Percentiles rank a stretch among this genome's conserved stretches.
Evolutionary conservation across 2,113 vertebrate species (phyloP).

Genomic region (Ibidorhyncha struthersii): DNA sequence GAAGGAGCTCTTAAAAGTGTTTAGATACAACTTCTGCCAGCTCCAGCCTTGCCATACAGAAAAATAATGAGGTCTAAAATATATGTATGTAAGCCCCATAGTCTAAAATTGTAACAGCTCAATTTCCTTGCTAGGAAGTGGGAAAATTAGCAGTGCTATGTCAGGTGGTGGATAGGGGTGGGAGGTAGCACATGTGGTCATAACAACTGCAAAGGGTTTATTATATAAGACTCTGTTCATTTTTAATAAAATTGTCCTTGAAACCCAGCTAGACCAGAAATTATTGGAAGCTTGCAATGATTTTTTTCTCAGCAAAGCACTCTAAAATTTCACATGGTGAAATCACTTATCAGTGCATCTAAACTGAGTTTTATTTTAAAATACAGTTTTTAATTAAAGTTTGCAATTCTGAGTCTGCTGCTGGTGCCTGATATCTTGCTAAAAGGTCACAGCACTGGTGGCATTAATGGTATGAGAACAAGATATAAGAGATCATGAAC

Average conservation of each 20-base stretch:
- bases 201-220: conserved; percentile 49
- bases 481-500: conserved; percentile 28
- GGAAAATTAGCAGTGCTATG: conserved; percentile 22
- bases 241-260: conserved; percentile 68
- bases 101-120: conserved; percentile 9
- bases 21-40: background rate
- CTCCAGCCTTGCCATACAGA: background rate
- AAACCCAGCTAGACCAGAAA: conserved; percentile 41
- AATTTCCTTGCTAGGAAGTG: conserved; percentile 30
- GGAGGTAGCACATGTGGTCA: conserved; percentile 47
- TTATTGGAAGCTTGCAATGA: conserved; percentile 41
- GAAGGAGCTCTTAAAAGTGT: background rate
- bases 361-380: conserved; percentile 51
- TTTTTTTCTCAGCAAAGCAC: conserved; percentile 7
- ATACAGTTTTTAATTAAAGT: conserved; percentile 67
- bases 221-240: conserved; percentile 35
- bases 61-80: conserved; percentile 31
- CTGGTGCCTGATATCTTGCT: conserved; percentile 39
- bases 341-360: conserved; percentile 43
- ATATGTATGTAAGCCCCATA: background rate
- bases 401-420: conserved; percentile 34
- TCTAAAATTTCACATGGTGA: conserved; percentile 22
- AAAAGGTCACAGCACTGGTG: conserved; percentile 52
- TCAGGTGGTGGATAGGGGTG: background rate
- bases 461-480: conserved; percentile 23